Evolutionary conservation across 2,113 vertebrate genomes (phyloP), one percentile per base, ranked within the genome.

Genomic region (Loxodonta africana): DNA sequence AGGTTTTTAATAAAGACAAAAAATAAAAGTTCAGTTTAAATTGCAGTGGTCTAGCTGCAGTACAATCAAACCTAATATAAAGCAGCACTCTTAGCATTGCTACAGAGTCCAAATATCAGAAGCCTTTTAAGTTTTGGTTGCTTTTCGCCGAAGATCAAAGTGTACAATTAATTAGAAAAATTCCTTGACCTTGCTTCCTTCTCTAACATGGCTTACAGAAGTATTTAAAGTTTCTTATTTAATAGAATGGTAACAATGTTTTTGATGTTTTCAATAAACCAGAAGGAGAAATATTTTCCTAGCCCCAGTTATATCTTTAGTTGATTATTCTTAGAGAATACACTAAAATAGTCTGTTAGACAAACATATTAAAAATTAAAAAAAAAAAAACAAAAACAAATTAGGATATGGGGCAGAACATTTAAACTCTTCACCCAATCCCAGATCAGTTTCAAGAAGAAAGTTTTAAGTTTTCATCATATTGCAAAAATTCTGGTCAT

Each of bases 401-500:
- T 20, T 76, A 7, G 26, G 74, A 25, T 83, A 33, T 25, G 20
- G 12, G 12, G 62, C 7, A 81, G 69, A 90, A 88, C 5, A 71
- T 57, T 88, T 83, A 90, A 93, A 51, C 0, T 25, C 20, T 82
- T 88, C 28, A 88, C 77, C 57, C 76, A 90, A 95, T 2, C 10
- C 1, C 0, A 41, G 84, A 44, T 90, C 23, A 94, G 8, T 90
- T 96, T 92, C 90, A 84, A 73, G 17, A n/a, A 57, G 82, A 82
- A 93, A 88, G 30, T 76, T 88, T 17, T 33, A 57, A 62, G 67
- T 94, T 97, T 90, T 78, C 30, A 83, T 18, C 21, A 44, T 4
- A 92, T 95, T 83, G 84, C 30, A 95, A 77, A 96, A 96, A 90
- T 44, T 76, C 81, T 94, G 33, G 26, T 90, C 83, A 57, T 15